Evolutionary conservation across 2,113 vertebrate species (phyloP), one percentile per base, ranked within the genome.

Genomic region (Larimichthys polyactis): DNA sequence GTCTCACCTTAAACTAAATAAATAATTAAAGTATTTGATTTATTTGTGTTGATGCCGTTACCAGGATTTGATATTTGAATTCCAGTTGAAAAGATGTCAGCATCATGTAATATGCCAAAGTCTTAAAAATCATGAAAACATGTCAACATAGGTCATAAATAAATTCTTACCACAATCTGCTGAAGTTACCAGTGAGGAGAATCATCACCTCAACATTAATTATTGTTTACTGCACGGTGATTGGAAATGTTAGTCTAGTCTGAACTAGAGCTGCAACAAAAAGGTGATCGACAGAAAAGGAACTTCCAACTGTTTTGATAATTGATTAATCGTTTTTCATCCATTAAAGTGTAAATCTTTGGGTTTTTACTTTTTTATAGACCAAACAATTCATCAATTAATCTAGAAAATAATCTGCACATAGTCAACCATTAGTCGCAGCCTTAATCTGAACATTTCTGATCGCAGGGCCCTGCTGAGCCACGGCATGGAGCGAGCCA

Each of bases 401-500:
- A 40, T 40, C 36, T 40, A 40, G 36, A 40, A 40, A 8, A 40
- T 40, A 40, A 40, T 9, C 36, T 40, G 36, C 36, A 8, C 36
- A 40, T 8, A 40, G 36, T 40, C 36, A 1, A 8, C 8, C 7
- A 1, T 40, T 40, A 40, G 36, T 40, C 9, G 8, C 36, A 40
- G 36, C 7, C 36, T 9, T 40, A 40, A 40, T 40, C 16, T 65
- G 49, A 2, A 3, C 0, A 0, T 44, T 52, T 86, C 8, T 87
- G 59, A 7, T 62, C 12, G 0, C 89, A 94, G 96, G 84, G 94
- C 94, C 0, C 94, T 99, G 92, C 91, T 99, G 72, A 95, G 94
- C 83, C 96, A 98, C 69, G 97, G 95, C 70, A 98, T 97, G 95
- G 94, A 94, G 85, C 92, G 94, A 71, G 96, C 96, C 79, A 73